These are phyloP conservation scores for Neomicropteryx cornuta DNA, from an alignment of 1,140 invertebrate genomes.

Conservation along the genomic window DNA sequence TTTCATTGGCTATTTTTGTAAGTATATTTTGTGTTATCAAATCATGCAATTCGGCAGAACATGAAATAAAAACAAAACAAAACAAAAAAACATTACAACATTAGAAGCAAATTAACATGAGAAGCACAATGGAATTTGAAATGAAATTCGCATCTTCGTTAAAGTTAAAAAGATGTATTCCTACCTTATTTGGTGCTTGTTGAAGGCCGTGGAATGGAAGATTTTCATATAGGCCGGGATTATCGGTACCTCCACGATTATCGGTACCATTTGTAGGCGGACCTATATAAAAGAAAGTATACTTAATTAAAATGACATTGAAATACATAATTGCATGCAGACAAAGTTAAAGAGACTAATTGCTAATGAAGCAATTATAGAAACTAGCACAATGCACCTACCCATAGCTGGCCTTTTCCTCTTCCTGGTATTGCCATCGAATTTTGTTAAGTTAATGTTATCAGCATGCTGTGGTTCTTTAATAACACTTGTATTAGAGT, in stretches of 20 bases:
- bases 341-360: background rate
- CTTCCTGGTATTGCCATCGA: slow-evolving; percentile 45
- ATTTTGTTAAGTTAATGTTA: slow-evolving; percentile 17
- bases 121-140: slow-evolving; percentile 6
- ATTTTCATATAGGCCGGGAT: slow-evolving; percentile 80
- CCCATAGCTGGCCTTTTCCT: slow-evolving; percentile 64
- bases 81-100: slow-evolving; percentile 18
- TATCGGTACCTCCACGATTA: slow-evolving; percentile 38
- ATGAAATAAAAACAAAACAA: slow-evolving; percentile 29
- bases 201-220: slow-evolving; percentile 87
- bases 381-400: slow-evolving; percentile 32
- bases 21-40: too few relatives aligned
- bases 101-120: slow-evolving; percentile 20
- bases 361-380: slow-evolving; percentile 1
- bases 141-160: background rate
- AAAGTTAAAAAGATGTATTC: slow-evolving; percentile 6
- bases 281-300: slow-evolving; percentile 18
- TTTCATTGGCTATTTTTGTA: slow-evolving; percentile 36
- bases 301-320: slow-evolving; percentile 2
- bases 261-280: slow-evolving; percentile 37
- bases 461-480: slow-evolving; percentile 20
- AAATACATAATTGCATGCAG: slow-evolving; percentile 1
- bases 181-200: slow-evolving; percentile 82
- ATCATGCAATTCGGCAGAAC: slow-evolving; percentile 17
- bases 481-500: slow-evolving; percentile 19